phyloP scores from a whole-genome alignment of 2,113 vertebrate species.

The Tautogolabrus adspersus region DNA sequence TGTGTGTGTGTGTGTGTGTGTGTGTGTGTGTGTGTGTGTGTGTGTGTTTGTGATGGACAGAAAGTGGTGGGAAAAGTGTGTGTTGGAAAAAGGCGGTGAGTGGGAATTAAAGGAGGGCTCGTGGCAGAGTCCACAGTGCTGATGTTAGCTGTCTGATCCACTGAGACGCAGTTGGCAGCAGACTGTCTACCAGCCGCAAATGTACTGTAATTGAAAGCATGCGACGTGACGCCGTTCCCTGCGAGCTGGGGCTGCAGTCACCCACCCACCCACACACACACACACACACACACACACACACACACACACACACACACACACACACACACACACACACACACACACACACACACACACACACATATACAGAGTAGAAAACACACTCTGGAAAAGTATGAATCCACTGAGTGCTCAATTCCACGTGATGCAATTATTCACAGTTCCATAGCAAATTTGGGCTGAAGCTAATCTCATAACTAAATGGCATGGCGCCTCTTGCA shows the following conservation, averaged over 20 bases:
- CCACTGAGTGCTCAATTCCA: slow-evolving; percentile 55
- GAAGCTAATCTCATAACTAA: slow-evolving; percentile 70
- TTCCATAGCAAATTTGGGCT: slow-evolving; percentile 66
- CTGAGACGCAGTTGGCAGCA: slow-evolving; percentile 79
- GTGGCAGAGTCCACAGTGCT: slow-evolving; percentile 72
- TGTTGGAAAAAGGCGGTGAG: slow-evolving; percentile 53
- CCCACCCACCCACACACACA: slow-evolving; percentile 45
- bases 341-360: slow-evolving; percentile 22
- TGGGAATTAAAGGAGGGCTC: slow-evolving; percentile 58
- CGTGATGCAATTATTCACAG: slow-evolving; percentile 78
- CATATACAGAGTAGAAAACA: slow-evolving; percentile 21
- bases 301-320: slow-evolving; percentile 39
- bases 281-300: slow-evolving; percentile 42
- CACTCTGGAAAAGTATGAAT: slow-evolving; percentile 61
- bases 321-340: slow-evolving; percentile 44
- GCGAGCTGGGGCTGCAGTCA: slow-evolving; percentile 62
- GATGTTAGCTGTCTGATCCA: slow-evolving; percentile 80
- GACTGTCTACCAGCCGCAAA: slow-evolving; percentile 76
- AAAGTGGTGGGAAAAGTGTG: neutral
- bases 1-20: slow-evolving; percentile 7
- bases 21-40: slow-evolving; percentile 8
- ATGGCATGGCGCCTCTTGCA: slow-evolving; percentile 46
- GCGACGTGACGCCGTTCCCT: slow-evolving; percentile 72
- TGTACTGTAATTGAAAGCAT: slow-evolving; percentile 85
- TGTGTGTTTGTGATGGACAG: neutral